Base-by-base conservation (phyloP, 2,113 vertebrate genomes). In the Stictonetta naevosa region DNA sequence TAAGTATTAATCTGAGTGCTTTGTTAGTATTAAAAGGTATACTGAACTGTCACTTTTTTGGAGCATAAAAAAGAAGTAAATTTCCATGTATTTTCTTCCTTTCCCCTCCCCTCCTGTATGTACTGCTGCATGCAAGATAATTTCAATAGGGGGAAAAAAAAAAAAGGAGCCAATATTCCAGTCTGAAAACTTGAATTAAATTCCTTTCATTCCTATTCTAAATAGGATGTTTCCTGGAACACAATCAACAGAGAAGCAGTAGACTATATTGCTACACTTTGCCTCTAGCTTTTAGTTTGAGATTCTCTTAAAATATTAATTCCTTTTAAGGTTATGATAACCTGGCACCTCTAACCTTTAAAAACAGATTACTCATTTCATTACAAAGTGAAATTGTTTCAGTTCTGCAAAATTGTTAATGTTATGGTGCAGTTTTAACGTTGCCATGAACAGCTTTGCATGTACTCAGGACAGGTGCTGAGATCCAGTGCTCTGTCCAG, bases 281-380 rank as follows among this genome's bases (percentile, higher is more conserved):
- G 59, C 85, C 42, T 80, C 48, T 81, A 53, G 55, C 31, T 94
- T 92, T 77, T 66, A 88, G 52, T 60, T 80, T 81, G 68, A 88
- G 44, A 62, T 72, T 74, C 33, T 91, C 83, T 48, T 84, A 71
- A 94, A 90, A 80, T 78, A 86, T 71, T 63, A 38, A 78, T 94
- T 90, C 31, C 9, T 81, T 67, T 78, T 74, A 72, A 84, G 31
- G 78, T 63, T 52, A 48, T 1, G 1, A 36, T 72, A 64, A 72
- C 72, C 66, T 71, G 55, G 28, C 85, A 80, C 25, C 40, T 94
- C 20, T 76, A 82, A 59, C 38, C 25, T 93, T 55, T 75, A 90
- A 71, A 80, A 88, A 90, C 36, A 63, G 29, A 81, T 68, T 76
- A 55, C 40, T 79, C 48, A 6, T 3, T 82, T 63, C 52, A 26